phyloP scores from a whole-genome alignment of 1,140 invertebrate species.

The Drosophila parabipectinata region DNA sequence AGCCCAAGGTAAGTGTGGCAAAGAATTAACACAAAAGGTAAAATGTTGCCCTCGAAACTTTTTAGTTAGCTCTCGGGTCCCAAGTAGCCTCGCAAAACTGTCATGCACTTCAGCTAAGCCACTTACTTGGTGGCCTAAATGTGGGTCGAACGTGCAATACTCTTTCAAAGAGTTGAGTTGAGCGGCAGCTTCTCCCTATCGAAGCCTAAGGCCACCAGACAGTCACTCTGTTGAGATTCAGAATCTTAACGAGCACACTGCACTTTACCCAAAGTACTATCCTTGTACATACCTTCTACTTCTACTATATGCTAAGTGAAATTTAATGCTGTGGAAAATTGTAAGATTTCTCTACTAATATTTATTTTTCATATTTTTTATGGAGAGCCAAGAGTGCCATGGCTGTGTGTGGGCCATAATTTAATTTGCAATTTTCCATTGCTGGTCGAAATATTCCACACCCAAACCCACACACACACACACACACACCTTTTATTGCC shows the following conservation, averaged over 20 bases:
- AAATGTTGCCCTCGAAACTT: constrained; percentile 39
- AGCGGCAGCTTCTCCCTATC: too few relatives aligned
- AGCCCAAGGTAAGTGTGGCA: constrained; percentile 23
- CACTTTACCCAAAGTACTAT: constrained; percentile 16
- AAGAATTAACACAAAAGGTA: constrained; percentile 53
- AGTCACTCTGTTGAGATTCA: constrained; percentile 48
- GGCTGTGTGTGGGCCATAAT: constrained; percentile 50
- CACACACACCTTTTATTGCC: constrained; percentile 11
- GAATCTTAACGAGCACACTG: constrained; percentile 54
- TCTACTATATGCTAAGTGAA: constrained; percentile 59
- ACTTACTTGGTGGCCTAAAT: constrained; percentile 53
- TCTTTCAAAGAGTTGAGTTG: constrained; percentile 2
- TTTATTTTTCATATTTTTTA: constrained; percentile 65
- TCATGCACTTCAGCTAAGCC: constrained; percentile 63
- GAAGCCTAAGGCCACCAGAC: constrained; percentile 7
- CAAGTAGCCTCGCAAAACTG: constrained; percentile 43
- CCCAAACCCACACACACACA: too few relatives aligned
- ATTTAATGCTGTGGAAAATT: constrained; percentile 75
- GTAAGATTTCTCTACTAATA: constrained; percentile 66
- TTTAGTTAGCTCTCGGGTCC: background rate
- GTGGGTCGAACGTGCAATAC: constrained; percentile 7
- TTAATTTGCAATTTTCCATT: constrained; percentile 59
- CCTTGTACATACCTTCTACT: background rate
- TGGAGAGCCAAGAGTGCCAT: constrained; percentile 10
- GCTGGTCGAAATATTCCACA: constrained; percentile 38